Evolutionary conservation across 2,113 vertebrate genomes (phyloP).

Genomic region (Pachypanchax playfairii): DNA sequence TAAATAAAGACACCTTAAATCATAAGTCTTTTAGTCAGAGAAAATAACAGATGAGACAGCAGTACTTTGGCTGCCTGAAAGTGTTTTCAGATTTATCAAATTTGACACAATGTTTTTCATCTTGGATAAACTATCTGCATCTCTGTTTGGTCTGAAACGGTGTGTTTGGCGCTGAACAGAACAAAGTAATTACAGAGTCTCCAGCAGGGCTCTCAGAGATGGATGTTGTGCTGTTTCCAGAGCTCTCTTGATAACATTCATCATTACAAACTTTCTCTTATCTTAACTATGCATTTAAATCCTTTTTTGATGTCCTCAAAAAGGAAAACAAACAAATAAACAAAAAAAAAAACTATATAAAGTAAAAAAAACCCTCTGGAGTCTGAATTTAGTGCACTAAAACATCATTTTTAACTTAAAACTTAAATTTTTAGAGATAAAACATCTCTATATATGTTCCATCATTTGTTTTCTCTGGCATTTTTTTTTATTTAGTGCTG

Average conservation of each 20-base stretch:
- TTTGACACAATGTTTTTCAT: constrained; percentile 1
- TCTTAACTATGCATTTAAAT: constrained; percentile 19
- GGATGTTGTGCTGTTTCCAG: constrained; percentile 33
- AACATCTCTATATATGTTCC: too few species aligned
- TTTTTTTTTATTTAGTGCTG: not conserved
- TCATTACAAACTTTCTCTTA: constrained; percentile 24
- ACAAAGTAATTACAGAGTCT: constrained; percentile 24
- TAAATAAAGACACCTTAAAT: not conserved
- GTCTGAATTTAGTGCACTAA: not conserved
- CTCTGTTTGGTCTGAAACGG: constrained; percentile 29
- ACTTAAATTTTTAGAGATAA: constrained; percentile 10
- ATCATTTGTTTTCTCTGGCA: too few species aligned
- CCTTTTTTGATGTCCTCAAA: constrained; percentile 13
- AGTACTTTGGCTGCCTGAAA: not conserved
- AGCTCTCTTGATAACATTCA: constrained; percentile 19
- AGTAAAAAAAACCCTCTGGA: not conserved
- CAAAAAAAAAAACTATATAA: constrained; percentile 1
- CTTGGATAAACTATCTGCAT: constrained; percentile 14
- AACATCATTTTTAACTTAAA: not conserved
- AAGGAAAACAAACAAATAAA: too few species aligned
- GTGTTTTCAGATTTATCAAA: constrained; percentile 12
- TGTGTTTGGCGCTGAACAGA: constrained; percentile 22
- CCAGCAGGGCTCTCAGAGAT: constrained; percentile 33
- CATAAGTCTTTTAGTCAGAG: not conserved
- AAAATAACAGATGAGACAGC: not conserved